These are phyloP conservation scores for Tiliacea citrago DNA, from an alignment of 2,888 invertebrate species.

Conservation along the genomic window DNA sequence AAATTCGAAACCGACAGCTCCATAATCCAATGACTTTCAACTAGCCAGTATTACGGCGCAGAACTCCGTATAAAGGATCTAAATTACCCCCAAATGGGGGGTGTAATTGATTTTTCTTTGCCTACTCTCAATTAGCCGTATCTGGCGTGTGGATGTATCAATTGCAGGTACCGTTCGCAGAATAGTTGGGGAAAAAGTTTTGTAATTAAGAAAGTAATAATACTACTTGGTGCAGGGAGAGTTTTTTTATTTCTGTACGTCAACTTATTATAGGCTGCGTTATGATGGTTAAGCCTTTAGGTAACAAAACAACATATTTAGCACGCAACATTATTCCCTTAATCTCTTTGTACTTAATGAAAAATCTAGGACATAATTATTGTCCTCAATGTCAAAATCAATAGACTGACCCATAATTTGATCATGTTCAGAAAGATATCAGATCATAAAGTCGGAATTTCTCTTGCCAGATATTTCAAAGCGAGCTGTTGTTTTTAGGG, in stretches of 20 bases:
- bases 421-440: neutral
- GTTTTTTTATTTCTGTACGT: constrained; percentile 16
- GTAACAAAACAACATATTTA: neutral
- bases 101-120: constrained; percentile 64
- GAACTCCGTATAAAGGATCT: constrained; percentile 48
- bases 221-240: neutral
- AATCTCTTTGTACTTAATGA: neutral
- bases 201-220: constrained; percentile 29
- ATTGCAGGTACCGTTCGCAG: constrained; percentile 55
- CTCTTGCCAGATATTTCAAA: too few relatives aligned
- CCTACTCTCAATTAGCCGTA: constrained; percentile 61
- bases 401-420: neutral
- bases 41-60: constrained; percentile 35
- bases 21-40: constrained; percentile 59
- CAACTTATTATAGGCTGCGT: neutral
- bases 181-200: constrained; percentile 23
- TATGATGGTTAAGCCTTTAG: neutral
- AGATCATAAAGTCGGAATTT: neutral
- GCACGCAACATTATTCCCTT: neutral
- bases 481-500: neutral
- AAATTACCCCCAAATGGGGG: constrained; percentile 58
- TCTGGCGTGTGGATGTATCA: constrained; percentile 62
- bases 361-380: neutral
- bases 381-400: neutral
- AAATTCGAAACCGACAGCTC: constrained; percentile 35